These are phyloP conservation scores for Nipponacmea schrenckii DNA, from an alignment of 2,888 invertebrate genomes.

Conservation along the genomic window DNA sequence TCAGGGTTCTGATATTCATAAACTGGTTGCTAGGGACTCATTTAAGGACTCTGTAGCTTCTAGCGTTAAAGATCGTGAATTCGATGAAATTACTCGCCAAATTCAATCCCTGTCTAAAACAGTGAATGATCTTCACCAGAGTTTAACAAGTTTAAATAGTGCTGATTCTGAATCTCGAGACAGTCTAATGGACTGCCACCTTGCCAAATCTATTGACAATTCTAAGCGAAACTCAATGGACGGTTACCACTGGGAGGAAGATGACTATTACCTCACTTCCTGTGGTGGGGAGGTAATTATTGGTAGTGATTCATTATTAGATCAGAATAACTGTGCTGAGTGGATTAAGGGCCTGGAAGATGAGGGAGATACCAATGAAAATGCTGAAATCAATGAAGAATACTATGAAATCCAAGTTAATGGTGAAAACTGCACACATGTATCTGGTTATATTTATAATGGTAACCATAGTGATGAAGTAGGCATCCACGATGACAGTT, in stretches of 20 bases:
- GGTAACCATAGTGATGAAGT: background rate
- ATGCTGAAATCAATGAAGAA: slow-evolving; percentile 14
- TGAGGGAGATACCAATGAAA: slow-evolving; percentile 15
- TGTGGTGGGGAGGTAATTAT: slow-evolving; percentile 55
- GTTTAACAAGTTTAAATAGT: slow-evolving; percentile 55
- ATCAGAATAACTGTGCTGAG: slow-evolving; percentile 46
- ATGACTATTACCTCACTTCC: slow-evolving; percentile 57
- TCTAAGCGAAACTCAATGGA: slow-evolving; percentile 41
- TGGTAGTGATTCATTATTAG: slow-evolving; percentile 45
- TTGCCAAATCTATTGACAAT: background rate
- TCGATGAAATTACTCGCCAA: slow-evolving; percentile 57
- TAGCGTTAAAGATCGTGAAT: slow-evolving; percentile 33
- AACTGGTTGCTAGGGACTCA: slow-evolving; percentile 8
- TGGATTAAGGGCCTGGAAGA: slow-evolving; percentile 47
- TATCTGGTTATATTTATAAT: slow-evolving; percentile 3
- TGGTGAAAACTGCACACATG: slow-evolving; percentile 11
- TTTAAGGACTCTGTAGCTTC: slow-evolving; percentile 1
- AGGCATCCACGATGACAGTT: background rate
- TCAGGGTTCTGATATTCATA: slow-evolving; percentile 17
- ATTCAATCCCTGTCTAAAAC: slow-evolving; percentile 57
- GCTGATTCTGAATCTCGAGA: slow-evolving; percentile 40
- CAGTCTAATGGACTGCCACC: slow-evolving; percentile 7
- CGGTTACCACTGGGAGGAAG: slow-evolving; percentile 60
- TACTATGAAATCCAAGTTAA: slow-evolving; percentile 22
- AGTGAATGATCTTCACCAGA: slow-evolving; percentile 55